Percentiles rank a stretch among this genome's conserved stretches.
Evolutionary conservation across 2,888 invertebrate genomes (phyloP).

Genomic region (Incurvaria masculella): DNA sequence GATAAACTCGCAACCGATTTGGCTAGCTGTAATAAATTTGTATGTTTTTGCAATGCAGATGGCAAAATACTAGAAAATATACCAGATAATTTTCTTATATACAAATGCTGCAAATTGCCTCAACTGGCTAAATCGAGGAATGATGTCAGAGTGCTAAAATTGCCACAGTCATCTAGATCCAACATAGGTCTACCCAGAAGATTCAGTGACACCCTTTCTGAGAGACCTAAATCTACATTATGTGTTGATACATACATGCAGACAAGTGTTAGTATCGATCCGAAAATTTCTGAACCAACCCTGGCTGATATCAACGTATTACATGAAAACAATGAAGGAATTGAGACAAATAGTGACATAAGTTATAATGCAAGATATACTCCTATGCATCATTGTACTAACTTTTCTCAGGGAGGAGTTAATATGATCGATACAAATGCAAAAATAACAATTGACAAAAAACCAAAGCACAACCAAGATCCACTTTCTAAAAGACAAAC

Average conservation of each 20-base stretch:
- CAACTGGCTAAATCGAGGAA: conserved; percentile 7
- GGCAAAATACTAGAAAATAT: conserved; percentile 19
- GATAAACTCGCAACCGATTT: conserved; percentile 5
- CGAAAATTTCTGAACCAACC: conserved; percentile 38
- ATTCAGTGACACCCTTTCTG: not conserved
- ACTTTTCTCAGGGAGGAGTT: conserved; percentile 7
- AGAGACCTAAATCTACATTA: too few species aligned
- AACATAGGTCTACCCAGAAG: not conserved
- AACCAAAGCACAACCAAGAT: not conserved
- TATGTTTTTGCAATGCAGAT: conserved; percentile 33
- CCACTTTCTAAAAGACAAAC: not conserved
- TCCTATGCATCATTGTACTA: conserved; percentile 11
- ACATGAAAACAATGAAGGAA: conserved; percentile 24
- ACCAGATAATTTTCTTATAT: conserved; percentile 31
- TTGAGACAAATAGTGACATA: too few species aligned
- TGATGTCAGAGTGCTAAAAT: not conserved
- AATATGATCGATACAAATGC: conserved; percentile 28
- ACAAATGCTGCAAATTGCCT: conserved; percentile 32
- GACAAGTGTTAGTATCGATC: conserved; percentile 45
- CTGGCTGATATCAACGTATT: conserved; percentile 37
- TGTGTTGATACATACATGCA: conserved; percentile 31
- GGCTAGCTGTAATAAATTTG: conserved; percentile 29
- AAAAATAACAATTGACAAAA: too few species aligned
- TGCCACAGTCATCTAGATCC: not conserved
- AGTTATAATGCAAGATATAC: not conserved